These are phyloP conservation scores for Halichoerus grypus DNA, from an alignment of 2,113 vertebrate genomes.

Conservation along the genomic window DNA sequence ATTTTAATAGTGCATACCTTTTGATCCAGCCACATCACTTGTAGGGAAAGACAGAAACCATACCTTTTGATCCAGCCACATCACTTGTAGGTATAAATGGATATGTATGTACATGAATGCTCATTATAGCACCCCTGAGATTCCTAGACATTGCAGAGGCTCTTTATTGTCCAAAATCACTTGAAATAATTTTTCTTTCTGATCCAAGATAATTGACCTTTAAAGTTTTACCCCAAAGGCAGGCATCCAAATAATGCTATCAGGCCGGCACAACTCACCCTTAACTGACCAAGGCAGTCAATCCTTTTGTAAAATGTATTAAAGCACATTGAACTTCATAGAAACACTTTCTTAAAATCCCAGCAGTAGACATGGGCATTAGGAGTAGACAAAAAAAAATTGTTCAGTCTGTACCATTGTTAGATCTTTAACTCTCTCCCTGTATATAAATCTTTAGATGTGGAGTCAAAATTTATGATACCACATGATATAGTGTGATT, in stretches of 20 bases:
- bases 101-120: neutral
- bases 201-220: conserved; percentile 38
- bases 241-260: neutral
- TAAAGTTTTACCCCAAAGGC: neutral
- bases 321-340: conserved; percentile 10
- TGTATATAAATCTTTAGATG: conserved; percentile 24
- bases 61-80: neutral
- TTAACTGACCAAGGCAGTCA: conserved; percentile 27
- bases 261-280: neutral
- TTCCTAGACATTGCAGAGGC: neutral
- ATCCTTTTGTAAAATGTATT: conserved; percentile 43
- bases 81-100: neutral
- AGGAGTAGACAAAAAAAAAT: neutral
- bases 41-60: no score
- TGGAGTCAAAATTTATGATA: neutral
- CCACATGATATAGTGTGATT: neutral
- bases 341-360: conserved; percentile 18
- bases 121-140: neutral
- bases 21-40: neutral
- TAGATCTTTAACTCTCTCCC: conserved; percentile 47
- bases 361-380: neutral
- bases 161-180: neutral
- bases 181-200: conserved; percentile 30
- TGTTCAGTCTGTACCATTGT: neutral
- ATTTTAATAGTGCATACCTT: neutral